Base-by-base conservation (phyloP, 2,113 vertebrate species). In the Dicrurus megarhynchus region DNA sequence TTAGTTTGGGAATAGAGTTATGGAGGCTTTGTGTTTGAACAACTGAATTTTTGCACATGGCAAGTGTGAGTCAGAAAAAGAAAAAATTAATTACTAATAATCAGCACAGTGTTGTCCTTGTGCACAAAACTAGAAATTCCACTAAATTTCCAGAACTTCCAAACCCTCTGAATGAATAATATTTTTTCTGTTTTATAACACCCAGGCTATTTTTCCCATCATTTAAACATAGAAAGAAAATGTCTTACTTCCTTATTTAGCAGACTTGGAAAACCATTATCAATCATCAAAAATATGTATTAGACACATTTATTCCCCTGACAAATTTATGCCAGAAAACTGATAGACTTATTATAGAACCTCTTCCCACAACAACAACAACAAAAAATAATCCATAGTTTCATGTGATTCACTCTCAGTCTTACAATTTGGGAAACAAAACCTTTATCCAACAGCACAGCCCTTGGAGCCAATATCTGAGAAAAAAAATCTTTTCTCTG, bases 241-340 rank as follows among this genome's bases (percentile, higher is more conserved):
- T 69, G 46, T 75, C 83, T 86, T 65, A 14, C 57, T 90, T 94
- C 93, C 53, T 94, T 96, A 94, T 96, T 97, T 97, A 95, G 93
- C 90, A 89, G 69, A 92, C 88, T 93, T 70, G 64, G 85, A 90
- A 96, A 89, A 93, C 92, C 44, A 95, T 94, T 94, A 96, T 97
- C 96, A 94, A 96, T 97, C 96, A 97, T 93, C 73, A 96, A 96
- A 97, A 95, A 96, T 87, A 95, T 71, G 68, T 90, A 94, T 94
- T 94, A 95, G 96, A 92, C 95, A 96, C 74, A 93, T 96, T 92
- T 93, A 94, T 96, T 95, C 95, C 96, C 95, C 61, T 78, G 93
- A 94, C 80, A 93, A 97, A 96, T 93, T 96, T 86, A 96, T 90
- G 76, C 88, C 73, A 93, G 85, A 96, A 96, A 96, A 92, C 93